Percentiles rank a stretch among this genome's conserved stretches.
Conservation (phyloP, 2,113 vertebrate genomes). For the Stigmatopora nigra region DNA sequence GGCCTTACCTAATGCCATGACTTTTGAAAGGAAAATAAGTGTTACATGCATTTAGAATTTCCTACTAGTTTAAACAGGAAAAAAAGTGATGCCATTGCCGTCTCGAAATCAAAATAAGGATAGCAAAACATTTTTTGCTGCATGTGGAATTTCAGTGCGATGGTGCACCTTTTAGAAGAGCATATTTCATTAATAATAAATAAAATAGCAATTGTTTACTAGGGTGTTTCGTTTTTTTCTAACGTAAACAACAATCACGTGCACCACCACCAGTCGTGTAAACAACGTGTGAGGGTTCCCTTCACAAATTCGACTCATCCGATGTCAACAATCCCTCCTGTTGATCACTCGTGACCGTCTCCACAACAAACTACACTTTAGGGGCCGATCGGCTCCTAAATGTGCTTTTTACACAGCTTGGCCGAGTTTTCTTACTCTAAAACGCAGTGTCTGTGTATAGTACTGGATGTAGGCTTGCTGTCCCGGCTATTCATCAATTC, state of each 20-base stretch:
- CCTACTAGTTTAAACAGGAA: no score
- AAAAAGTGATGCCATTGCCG: no score
- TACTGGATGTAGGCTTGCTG: background rate
- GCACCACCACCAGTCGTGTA: background rate
- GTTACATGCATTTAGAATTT: no score
- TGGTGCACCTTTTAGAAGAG: no score
- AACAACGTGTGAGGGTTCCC: background rate
- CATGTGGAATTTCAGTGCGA: no score
- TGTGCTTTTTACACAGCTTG: background rate
- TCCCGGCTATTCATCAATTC: background rate
- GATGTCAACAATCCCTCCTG: conserved; percentile 2
- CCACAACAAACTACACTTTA: background rate
- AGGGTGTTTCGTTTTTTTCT: background rate
- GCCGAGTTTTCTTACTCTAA: conserved; percentile 34
- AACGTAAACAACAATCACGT: background rate
- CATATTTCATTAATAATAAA: background rate
- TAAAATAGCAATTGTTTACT: background rate
- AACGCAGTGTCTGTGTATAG: conserved; percentile 30
- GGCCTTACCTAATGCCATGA: no score
- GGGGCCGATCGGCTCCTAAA: background rate
- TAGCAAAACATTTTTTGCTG: no score
- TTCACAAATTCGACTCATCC: background rate
- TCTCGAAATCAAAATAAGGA: no score
- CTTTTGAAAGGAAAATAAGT: no score
- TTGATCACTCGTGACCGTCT: background rate